phyloP scores from a whole-genome alignment of 2,113 vertebrate species.

The Coregonus clupeaformis region DNA sequence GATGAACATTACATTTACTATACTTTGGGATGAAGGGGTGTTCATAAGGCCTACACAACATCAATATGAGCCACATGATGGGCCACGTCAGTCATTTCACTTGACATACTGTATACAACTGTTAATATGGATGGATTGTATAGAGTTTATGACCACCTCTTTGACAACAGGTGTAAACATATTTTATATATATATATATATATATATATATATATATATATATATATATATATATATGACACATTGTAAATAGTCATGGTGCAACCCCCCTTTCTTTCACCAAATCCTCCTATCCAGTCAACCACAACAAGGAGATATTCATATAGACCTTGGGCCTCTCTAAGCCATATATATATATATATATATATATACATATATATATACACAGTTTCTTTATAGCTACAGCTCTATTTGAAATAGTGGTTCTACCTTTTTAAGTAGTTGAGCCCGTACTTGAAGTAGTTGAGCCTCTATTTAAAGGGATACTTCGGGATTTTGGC shows the following conservation, averaged over 20 bases:
- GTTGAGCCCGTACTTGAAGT: not conserved
- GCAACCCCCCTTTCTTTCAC: slow-evolving; percentile 7
- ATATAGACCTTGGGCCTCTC: slow-evolving; percentile 5
- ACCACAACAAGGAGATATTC: not conserved
- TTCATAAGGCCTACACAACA: slow-evolving; percentile 63
- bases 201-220: not conserved
- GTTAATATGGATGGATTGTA: slow-evolving; percentile 32
- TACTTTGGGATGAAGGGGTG: slow-evolving; percentile 32
- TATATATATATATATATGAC: not conserved
- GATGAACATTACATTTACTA: too few species aligned
- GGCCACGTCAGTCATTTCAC: slow-evolving; percentile 19
- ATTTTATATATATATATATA: slow-evolving; percentile 1
- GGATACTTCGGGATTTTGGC: too few species aligned
- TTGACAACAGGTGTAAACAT: slow-evolving; percentile 31
- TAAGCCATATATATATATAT: slow-evolving; percentile 27
- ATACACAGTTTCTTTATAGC: too few species aligned
- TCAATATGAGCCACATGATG: slow-evolving; percentile 7
- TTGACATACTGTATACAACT: slow-evolving; percentile 52
- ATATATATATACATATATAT: too few species aligned
- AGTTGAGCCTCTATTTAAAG: too few species aligned
- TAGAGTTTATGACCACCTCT: slow-evolving; percentile 17
- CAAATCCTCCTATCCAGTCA: not conserved
- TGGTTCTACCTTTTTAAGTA: too few species aligned
- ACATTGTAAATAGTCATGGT: slow-evolving; percentile 36
- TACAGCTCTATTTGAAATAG: not conserved